A percentile compares a stretch with the other conserved stretches of the same genome.
phyloP scores from a whole-genome alignment of 2,888 invertebrate species.

The Mellilla xanthometata region DNA sequence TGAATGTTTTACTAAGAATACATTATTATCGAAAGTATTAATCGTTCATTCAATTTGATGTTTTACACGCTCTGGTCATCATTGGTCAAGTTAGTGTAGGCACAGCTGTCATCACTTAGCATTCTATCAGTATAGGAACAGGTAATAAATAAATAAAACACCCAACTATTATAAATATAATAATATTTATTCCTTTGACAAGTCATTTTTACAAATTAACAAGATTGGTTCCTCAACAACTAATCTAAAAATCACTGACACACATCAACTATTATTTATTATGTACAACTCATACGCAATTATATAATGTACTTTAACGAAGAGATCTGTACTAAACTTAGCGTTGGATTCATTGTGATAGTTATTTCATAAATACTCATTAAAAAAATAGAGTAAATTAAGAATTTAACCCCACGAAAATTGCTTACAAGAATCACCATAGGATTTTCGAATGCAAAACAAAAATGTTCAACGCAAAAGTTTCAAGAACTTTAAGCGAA shows the following conservation, averaged over 20 bases:
- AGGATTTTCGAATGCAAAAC: too few species aligned
- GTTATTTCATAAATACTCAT: neutral
- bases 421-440: too few species aligned
- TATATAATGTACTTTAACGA: conserved; percentile 38
- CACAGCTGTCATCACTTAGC: too few species aligned
- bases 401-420: neutral
- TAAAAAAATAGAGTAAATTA: neutral
- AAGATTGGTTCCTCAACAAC: conserved; percentile 55
- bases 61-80: too few species aligned
- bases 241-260: conserved; percentile 29
- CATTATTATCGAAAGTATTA: too few species aligned
- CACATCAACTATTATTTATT: conserved; percentile 23
- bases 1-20: too few species aligned
- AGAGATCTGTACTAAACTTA: conserved; percentile 30
- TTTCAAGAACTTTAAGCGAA: too few species aligned
- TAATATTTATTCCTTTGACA: conserved; percentile 67
- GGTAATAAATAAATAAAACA: conserved; percentile 24
- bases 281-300: conserved; percentile 35
- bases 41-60: too few species aligned
- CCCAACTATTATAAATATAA: conserved; percentile 68
- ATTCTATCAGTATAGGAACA: too few species aligned
- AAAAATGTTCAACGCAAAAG: too few species aligned
- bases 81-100: too few species aligned
- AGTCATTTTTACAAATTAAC: conserved; percentile 59
- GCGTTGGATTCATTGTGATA: conserved; percentile 7